Conservation (phyloP, 2,888 invertebrate species). For the Eupithecia tripunctaria region DNA sequence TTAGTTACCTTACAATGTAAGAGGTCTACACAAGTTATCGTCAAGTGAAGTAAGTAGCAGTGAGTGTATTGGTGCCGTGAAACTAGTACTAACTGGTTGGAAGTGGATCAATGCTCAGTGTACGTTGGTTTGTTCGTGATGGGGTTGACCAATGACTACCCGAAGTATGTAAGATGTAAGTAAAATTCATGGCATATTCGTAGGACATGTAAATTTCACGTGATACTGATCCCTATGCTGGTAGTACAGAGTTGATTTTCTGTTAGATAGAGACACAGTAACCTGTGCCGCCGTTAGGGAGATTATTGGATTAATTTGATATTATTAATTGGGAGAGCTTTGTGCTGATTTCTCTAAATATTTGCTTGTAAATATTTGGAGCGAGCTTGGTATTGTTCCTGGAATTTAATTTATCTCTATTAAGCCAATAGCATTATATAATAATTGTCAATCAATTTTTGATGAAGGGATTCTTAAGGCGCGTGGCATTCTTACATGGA, state of each 20-base stretch:
- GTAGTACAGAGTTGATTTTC: neutral
- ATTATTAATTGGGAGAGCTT: constrained; percentile 18
- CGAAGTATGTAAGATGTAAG: neutral
- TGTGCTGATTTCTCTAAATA: constrained; percentile 7
- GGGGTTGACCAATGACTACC: neutral
- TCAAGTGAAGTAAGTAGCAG: neutral
- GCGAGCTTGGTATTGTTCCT: neutral
- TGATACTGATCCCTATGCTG: too few relatives aligned
- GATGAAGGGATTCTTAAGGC: neutral
- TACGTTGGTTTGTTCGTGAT: neutral
- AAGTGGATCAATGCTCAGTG: neutral
- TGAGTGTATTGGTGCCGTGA: neutral
- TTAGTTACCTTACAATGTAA: neutral
- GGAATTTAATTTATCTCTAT: neutral
- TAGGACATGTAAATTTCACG: neutral
- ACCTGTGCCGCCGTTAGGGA: neutral
- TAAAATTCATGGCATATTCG: neutral
- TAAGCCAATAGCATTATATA: neutral
- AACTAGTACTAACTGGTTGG: neutral
- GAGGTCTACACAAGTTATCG: neutral
- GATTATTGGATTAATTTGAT: constrained; percentile 14
- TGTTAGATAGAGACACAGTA: neutral
- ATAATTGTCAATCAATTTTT: neutral
- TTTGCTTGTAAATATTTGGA: neutral
- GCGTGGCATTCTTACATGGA: neutral